Base-by-base conservation (phyloP, 35 echinoderm and acorn worm genomes). In the Anneissia japonica region DNA sequence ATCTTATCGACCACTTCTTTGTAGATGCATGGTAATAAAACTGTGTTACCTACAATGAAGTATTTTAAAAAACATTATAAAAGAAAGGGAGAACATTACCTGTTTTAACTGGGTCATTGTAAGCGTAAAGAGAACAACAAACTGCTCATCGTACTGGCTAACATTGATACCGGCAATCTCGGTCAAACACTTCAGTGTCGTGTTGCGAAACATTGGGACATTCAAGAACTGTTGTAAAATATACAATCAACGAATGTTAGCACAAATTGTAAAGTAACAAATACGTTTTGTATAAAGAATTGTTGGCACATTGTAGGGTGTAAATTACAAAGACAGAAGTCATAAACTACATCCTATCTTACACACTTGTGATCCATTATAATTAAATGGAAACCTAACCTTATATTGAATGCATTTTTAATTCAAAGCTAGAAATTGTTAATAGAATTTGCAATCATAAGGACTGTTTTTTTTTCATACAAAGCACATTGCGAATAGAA, bases 181-280 rank as follows among this genome's bases (percentile, higher is more conserved):
- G 30, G 92, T 94, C 89, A 99, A 81, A 79, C 96, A 99, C 46
- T 99, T 93, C 73, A 99, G 80, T 17, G 96, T 99, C 13, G 91
- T 90, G 90, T 99, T 99, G 77, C 96, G 81, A 83, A 99, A 99
- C 92, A 99, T 88, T 4, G 96, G 96, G n/a, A 99, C 96, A 87
- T 99, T 99, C 72, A 99, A 79, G 56, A 99, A 99, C 96, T 99
- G 81, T 89, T 12, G 31, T 39, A 64, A 84, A 30, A 80, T 11
- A 81, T 29, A 43, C 37, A 36, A 82, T 46, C 3, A 81, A 81
- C 23, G 33, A 12, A 26, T 36, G 12, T 77, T 16, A 12, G 11
- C 12, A 77, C 12, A 77, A 13, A 17, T 33, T 17, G 75, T 33
- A 12, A 33, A 77, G 31, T 23, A 77, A 16, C 17, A 77, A 77